A percentile compares a stretch with the other conserved stretches of the same genome.
phyloP scores from a whole-genome alignment of 2,888 invertebrate species.

The Cacoxenus indagator region DNA sequence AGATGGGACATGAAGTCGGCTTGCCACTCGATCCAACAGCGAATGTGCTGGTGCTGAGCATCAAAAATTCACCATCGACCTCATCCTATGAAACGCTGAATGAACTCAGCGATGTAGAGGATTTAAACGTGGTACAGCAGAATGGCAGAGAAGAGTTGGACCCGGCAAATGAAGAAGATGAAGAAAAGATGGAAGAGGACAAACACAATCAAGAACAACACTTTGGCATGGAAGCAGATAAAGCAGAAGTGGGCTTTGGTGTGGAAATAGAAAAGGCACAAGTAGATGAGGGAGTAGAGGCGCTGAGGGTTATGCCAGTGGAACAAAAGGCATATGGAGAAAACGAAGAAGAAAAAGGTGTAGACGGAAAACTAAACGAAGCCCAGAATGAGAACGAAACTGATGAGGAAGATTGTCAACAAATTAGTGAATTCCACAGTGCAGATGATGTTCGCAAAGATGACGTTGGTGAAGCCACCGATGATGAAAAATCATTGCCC shows the following conservation, averaged over 20 bases:
- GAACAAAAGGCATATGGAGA: conserved; percentile 36
- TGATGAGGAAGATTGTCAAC: conserved; percentile 39
- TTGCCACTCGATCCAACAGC: conserved; percentile 43
- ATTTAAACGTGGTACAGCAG: conserved; percentile 37
- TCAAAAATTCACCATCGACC: conserved; percentile 70
- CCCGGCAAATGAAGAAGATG: conserved; percentile 12
- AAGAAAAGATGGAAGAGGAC: conserved; percentile 14
- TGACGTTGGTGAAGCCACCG: conserved; percentile 23
- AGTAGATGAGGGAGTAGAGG: conserved; percentile 17
- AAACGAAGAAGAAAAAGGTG: conserved; percentile 21
- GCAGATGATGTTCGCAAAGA: conserved; percentile 68
- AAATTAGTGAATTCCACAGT: conserved; percentile 68
- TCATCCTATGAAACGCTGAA: conserved; percentile 71
- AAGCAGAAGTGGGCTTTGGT: too few species aligned
- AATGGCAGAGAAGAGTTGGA: too few species aligned
- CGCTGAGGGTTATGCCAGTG: too few species aligned
- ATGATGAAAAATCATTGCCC: conserved; percentile 55
- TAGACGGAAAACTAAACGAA: conserved; percentile 25
- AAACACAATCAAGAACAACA: conserved; percentile 28
- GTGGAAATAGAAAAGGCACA: conserved; percentile 28
- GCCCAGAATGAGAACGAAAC: conserved; percentile 29
- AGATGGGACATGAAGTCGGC: conserved; percentile 42
- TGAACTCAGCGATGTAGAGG: conserved; percentile 66
- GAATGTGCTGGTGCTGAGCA: conserved; percentile 54
- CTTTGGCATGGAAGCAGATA: conserved; percentile 32